A percentile compares a stretch with the other conserved stretches of the same genome.
Conservation (phyloP, 2,113 vertebrate genomes). For the Coryphaenoides rupestris region DNA sequence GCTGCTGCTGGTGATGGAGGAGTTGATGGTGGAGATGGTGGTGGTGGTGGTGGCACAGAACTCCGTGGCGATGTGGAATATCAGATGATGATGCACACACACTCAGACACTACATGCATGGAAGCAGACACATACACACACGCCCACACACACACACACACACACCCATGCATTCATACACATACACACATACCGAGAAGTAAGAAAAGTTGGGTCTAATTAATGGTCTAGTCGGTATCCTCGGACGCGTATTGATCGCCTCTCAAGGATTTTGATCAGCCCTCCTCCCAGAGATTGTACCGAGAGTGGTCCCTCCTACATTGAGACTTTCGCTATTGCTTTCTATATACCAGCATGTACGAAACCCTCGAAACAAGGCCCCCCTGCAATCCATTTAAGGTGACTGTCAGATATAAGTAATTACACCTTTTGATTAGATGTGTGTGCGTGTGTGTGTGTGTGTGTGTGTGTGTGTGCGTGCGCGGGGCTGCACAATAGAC, state of each 20-base stretch:
- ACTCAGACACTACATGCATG: no score
- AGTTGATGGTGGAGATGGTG: no score
- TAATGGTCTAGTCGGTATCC: constrained; percentile 43
- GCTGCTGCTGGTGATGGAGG: constrained; percentile 50
- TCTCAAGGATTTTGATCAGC: constrained; percentile 59
- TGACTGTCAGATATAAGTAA: constrained; percentile 50
- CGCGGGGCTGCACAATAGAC: no score
- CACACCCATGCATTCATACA: neutral
- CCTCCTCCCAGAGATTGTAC: constrained; percentile 53
- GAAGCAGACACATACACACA: neutral
- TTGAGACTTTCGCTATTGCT: constrained; percentile 62
- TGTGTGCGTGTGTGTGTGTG: no score
- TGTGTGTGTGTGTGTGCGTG: no score
- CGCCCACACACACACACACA: constrained; percentile 28
- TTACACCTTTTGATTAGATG: constrained; percentile 56
- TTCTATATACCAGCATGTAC: constrained; percentile 33
- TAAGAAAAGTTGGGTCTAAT: no score
- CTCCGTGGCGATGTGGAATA: no score
- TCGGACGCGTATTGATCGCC: constrained; percentile 69
- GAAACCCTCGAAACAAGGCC: constrained; percentile 36
- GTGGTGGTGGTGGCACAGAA: no score
- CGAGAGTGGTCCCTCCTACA: constrained; percentile 38
- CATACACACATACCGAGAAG: constrained; percentile 61
- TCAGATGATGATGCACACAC: constrained; percentile 61
- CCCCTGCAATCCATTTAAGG: constrained; percentile 53